Percentiles rank a stretch among this genome's conserved stretches.
Evolutionary conservation across 2,113 vertebrate genomes (phyloP).

Genomic region (Mormyrus iriodes): DNA sequence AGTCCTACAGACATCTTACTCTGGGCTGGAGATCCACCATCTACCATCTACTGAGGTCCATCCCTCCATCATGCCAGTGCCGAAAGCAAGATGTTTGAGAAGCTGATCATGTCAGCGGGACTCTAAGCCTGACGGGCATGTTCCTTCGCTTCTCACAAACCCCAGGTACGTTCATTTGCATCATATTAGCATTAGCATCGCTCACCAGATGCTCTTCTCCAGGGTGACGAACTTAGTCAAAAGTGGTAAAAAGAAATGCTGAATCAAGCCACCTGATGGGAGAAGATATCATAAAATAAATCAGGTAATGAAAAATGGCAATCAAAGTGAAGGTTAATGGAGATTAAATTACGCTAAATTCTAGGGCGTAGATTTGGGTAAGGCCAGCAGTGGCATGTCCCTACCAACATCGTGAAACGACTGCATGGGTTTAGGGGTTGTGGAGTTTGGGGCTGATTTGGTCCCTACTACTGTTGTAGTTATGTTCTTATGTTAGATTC

Average conservation of each 20-base stretch:
- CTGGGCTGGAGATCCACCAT: background rate
- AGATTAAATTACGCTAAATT: background rate
- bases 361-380: background rate
- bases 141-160: background rate
- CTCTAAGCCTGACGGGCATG: background rate
- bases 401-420: background rate
- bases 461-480: background rate
- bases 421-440: background rate
- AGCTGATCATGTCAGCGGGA: background rate
- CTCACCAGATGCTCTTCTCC: background rate
- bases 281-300: background rate
- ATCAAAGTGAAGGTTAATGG: background rate
- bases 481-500: background rate
- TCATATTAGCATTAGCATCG: background rate
- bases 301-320: background rate
- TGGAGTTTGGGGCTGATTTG: background rate
- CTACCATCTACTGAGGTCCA: background rate
- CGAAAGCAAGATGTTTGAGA: background rate
- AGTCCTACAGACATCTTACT: background rate
- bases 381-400: background rate
- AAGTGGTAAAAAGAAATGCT: background rate
- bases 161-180: background rate
- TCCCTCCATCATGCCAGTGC: background rate
- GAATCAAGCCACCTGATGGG: background rate
- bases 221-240: background rate